Conservation (phyloP, 2,888 invertebrate species). For the Penaeus monodon region DNA sequence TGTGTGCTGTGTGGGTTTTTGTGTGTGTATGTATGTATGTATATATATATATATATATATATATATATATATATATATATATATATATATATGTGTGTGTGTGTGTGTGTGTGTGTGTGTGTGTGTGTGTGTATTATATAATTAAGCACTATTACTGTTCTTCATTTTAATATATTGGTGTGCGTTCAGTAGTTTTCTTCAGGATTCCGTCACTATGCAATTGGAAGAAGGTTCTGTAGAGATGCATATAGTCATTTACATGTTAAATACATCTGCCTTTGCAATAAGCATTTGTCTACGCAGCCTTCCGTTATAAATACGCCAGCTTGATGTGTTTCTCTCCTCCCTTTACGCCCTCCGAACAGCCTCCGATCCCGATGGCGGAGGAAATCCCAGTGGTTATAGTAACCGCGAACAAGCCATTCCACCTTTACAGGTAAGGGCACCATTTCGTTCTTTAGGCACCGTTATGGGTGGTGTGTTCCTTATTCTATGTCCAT, state of each 20-base stretch:
- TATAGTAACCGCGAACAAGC: conserved; percentile 51
- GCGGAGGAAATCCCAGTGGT: conserved; percentile 42
- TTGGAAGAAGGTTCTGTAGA: too few species aligned
- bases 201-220: too few species aligned
- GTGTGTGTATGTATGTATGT: conserved; percentile 9
- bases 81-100: conserved; percentile 1
- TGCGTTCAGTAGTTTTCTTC: too few species aligned
- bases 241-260: too few species aligned
- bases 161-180: too few species aligned
- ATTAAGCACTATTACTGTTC: too few species aligned
- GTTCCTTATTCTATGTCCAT: not conserved
- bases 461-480: too few species aligned
- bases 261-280: too few species aligned
- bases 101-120: not conserved
- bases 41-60: conserved; percentile 24
- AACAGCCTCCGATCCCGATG: conserved; percentile 42
- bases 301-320: too few species aligned
- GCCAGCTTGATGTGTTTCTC: too few species aligned
- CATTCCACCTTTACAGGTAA: conserved; percentile 48
- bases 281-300: too few species aligned
- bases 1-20: not conserved
- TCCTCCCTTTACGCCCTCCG: not conserved
- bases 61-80: conserved; percentile 10
- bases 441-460: not conserved
- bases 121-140: too few species aligned